Percentiles rank a stretch among this genome's conserved stretches.
Conservation (phyloP, 2,113 vertebrate species). For the Prinia subflava region DNA sequence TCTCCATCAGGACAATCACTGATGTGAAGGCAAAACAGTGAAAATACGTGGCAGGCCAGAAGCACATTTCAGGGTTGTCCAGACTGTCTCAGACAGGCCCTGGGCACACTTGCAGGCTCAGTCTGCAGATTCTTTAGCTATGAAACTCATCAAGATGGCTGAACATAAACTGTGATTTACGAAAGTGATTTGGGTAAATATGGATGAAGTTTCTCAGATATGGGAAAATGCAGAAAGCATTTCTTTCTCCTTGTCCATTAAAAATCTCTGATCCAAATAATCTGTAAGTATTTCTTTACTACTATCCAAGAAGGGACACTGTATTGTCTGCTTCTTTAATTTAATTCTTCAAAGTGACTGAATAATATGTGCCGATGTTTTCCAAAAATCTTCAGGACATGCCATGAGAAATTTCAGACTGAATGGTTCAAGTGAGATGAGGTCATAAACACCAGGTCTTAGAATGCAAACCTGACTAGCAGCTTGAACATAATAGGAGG, state of each 20-base stretch:
- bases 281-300: background rate
- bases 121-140: background rate
- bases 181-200: background rate
- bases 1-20: background rate
- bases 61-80: background rate
- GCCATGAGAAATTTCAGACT: background rate
- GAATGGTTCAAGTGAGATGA: background rate
- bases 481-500: background rate
- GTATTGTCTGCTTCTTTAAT: background rate
- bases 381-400: background rate
- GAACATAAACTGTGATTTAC: background rate
- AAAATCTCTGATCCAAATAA: background rate
- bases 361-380: background rate
- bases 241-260: background rate
- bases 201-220: background rate
- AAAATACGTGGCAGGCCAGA: background rate
- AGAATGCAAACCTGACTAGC: background rate
- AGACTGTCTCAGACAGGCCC: background rate
- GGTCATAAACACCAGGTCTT: background rate
- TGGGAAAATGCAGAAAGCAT: background rate
- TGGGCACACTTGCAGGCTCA: background rate
- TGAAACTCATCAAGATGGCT: background rate
- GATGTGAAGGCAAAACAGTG: background rate
- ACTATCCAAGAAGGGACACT: background rate
- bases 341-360: background rate